These are phyloP conservation scores for Pelodytes ibericus DNA, from an alignment of 2,797 vertebrate species.

Conservation along the genomic window DNA sequence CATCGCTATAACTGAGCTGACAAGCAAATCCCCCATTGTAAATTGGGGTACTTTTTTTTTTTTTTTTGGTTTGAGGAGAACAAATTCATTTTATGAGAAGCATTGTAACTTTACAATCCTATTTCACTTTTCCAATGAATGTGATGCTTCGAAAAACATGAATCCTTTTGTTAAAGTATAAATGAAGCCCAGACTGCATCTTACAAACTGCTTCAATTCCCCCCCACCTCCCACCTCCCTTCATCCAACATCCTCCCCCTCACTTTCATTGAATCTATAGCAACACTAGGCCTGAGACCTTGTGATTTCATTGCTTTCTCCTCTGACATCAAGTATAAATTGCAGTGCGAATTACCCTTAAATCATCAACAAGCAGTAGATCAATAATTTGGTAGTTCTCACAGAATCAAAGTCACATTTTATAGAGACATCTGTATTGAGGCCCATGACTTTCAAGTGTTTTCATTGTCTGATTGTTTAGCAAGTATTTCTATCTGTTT, in stretches of 20 bases:
- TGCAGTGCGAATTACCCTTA: slow-evolving; percentile 13
- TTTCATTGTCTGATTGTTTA: background rate
- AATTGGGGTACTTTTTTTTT: slow-evolving; percentile 36
- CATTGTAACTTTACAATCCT: slow-evolving; percentile 40
- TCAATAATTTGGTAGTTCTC: slow-evolving; percentile 35
- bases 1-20: slow-evolving; percentile 45
- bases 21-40: slow-evolving; percentile 29
- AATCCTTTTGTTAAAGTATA: slow-evolving; percentile 45
- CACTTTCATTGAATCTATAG: slow-evolving; percentile 23
- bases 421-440: background rate
- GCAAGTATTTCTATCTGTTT: slow-evolving; percentile 9
- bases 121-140: slow-evolving; percentile 16
- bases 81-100: slow-evolving; percentile 44
- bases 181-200: slow-evolving; percentile 17
- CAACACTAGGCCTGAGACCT: background rate
- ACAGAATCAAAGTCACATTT: slow-evolving; percentile 10
- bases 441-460: background rate
- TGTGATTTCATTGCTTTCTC: slow-evolving; percentile 31
- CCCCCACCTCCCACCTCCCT: too few species aligned
- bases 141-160: slow-evolving; percentile 23
- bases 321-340: slow-evolving; percentile 29
- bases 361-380: slow-evolving; percentile 15
- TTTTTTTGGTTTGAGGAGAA: slow-evolving; percentile 28
- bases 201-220: slow-evolving; percentile 38
- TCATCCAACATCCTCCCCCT: slow-evolving; percentile 9